Conservation (phyloP, 2,888 invertebrate species). For the Acanthoscelides obtectus region DNA sequence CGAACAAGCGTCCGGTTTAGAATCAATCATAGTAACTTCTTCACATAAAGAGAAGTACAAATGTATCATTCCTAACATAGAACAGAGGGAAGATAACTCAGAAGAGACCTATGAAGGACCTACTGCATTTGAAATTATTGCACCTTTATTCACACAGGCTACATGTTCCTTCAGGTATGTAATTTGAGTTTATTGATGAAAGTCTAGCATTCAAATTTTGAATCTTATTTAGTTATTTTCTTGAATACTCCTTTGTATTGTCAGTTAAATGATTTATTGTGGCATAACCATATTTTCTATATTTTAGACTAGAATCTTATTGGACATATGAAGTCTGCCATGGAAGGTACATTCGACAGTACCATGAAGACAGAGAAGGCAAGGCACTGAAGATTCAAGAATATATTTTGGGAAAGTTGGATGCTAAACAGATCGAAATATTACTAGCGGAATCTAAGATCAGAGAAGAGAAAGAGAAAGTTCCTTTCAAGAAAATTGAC, state of each 20-base stretch:
- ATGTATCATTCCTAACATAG: slow-evolving; percentile 71
- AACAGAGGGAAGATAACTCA: slow-evolving; percentile 51
- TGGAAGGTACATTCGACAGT: slow-evolving; percentile 86
- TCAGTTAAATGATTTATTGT: no score
- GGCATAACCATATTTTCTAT: neutral
- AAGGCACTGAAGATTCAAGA: slow-evolving; percentile 79
- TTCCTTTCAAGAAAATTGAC: slow-evolving; percentile 71
- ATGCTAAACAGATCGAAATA: slow-evolving; percentile 58
- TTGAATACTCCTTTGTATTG: no score
- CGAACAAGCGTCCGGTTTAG: slow-evolving; percentile 46
- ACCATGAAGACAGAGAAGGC: slow-evolving; percentile 91
- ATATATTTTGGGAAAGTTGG: slow-evolving; percentile 79
- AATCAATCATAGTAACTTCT: slow-evolving; percentile 66
- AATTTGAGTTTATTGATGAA: neutral
- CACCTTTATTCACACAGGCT: slow-evolving; percentile 70
- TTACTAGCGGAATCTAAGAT: slow-evolving; percentile 51
- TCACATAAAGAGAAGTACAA: slow-evolving; percentile 77
- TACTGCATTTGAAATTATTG: slow-evolving; percentile 71
- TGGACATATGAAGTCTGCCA: slow-evolving; percentile 98
- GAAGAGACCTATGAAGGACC: slow-evolving; percentile 66
- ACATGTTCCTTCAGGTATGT: slow-evolving; percentile 59
- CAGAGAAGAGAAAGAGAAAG: slow-evolving; percentile 51
- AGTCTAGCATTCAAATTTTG: no score
- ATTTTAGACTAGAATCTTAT: slow-evolving; percentile 69
- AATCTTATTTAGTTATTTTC: no score